A percentile compares a stretch with the other conserved stretches of the same genome.
Conservation (phyloP, 2,113 vertebrate genomes). For the Eurystomus gularis region DNA sequence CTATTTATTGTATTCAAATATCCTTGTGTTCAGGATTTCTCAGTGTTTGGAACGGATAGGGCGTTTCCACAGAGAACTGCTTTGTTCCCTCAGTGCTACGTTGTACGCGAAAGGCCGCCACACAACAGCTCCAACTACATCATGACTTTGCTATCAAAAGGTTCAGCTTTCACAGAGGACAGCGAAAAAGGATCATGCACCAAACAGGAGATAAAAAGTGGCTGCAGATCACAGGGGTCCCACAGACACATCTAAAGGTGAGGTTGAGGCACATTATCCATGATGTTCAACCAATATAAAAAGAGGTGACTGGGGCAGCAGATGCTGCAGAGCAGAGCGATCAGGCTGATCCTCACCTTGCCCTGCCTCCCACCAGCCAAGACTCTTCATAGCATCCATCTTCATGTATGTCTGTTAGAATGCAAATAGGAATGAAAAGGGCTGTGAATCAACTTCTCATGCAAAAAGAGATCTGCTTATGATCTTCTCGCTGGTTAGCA, state of each 20-base stretch:
- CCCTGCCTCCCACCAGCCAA: neutral
- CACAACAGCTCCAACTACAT: neutral
- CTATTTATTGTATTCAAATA: neutral
- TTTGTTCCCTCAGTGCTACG: neutral
- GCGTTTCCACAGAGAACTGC: neutral
- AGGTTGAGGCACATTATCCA: neutral
- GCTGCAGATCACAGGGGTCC: neutral
- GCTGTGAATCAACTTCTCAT: neutral
- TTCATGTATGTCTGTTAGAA: neutral
- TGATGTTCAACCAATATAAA: neutral
- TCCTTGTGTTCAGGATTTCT: neutral
- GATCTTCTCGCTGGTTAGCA: neutral
- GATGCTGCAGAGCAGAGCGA: neutral
- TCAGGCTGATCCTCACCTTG: neutral
- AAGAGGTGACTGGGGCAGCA: neutral
- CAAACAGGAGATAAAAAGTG: neutral
- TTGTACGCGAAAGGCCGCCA: neutral
- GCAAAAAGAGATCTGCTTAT: neutral
- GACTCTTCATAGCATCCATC: neutral
- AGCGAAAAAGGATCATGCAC: neutral
- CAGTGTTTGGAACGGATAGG: neutral
- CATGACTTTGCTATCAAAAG: neutral
- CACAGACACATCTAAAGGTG: accelerated
- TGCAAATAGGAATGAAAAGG: neutral
- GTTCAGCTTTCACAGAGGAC: neutral